Base-by-base conservation (phyloP, 2,113 vertebrate species). In the Takifugu bimaculatus region DNA sequence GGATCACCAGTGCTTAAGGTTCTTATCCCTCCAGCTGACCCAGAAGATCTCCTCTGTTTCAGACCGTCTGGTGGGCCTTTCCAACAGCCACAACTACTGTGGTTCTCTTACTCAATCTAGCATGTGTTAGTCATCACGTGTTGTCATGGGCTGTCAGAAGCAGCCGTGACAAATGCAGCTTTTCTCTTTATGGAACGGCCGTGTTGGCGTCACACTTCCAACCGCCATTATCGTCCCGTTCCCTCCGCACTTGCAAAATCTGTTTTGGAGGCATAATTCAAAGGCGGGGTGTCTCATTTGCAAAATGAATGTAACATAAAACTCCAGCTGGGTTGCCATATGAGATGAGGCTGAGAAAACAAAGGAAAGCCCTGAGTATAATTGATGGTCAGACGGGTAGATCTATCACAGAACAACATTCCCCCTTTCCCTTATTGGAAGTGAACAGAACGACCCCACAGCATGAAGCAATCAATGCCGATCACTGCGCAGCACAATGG, bases 41-140 rank as follows among this genome's bases (percentile, higher is more conserved):
- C 61, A 53, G 57, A 74, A 61, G 70, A 56, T 65, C 42, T 55
- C 61, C 52, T 49, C 73, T 52, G 43, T 32, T 69, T 78, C 60
- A 54, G 61, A 50, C 61, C 49, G 57, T 57, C 64, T 63, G 63
- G 55, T 50, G 60, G 77, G 56, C 66, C 65, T 20, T 20, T 20
- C 20, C 20, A 20, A 20, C 20, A 20, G 20, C 20, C 20, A 20
- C 20, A 20, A 20, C 55, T 7, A 58, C 67, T 58, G 59, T 48
- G 55, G 60, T 66, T 66, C 57, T 77, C 58, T 74, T 71, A 69
- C 62, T 72, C 77, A 72, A 60, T 56, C 45, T 26, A 0, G 51
- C 78, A 81, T 74, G 66, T 81, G 76, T 83, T 77, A 72, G 70
- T 75, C 78, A 78, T 87, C 77, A 74, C 64, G 60, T 56, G 62